phyloP scores from a whole-genome alignment of 2,797 vertebrate species.

The Xenopus petersii region DNA sequence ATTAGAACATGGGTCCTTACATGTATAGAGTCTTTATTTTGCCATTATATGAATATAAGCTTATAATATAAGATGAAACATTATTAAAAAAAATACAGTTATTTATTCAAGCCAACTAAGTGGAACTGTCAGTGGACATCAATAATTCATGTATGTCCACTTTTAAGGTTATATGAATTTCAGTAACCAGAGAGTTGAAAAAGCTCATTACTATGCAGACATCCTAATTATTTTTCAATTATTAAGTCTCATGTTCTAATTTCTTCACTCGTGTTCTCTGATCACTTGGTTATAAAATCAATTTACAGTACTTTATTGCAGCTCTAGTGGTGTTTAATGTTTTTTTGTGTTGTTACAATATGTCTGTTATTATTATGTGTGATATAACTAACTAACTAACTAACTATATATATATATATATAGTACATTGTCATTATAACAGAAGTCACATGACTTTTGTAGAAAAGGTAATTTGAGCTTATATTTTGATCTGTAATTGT shows the following conservation, averaged over 20 bases:
- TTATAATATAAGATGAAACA: too few species aligned
- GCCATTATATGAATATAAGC: too few species aligned
- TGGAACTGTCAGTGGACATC: not conserved
- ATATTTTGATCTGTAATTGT: too few species aligned
- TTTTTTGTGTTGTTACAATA: not conserved
- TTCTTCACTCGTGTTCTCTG: slow-evolving; percentile 26
- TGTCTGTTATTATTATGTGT: too few species aligned
- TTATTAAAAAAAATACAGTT: too few species aligned
- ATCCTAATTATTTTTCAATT: slow-evolving; percentile 31
- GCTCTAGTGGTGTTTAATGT: not conserved
- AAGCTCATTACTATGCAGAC: slow-evolving; percentile 16
- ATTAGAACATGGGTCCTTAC: too few species aligned
- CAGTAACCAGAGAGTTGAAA: slow-evolving; percentile 6
- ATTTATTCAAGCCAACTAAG: not conserved
- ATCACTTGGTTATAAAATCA: slow-evolving; percentile 29
- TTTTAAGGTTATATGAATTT: slow-evolving; percentile 15
- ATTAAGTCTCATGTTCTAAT: slow-evolving; percentile 25
- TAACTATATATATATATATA: too few species aligned
- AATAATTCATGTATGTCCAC: not conserved
- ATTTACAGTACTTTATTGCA: slow-evolving; percentile 9
- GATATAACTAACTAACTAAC: too few species aligned
- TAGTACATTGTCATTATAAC: too few species aligned
- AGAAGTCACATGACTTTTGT: too few species aligned
- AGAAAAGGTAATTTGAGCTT: too few species aligned
- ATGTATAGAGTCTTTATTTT: too few species aligned